Conservation (phyloP, 2,888 invertebrate genomes). For the Cecidostiba fungosa region DNA sequence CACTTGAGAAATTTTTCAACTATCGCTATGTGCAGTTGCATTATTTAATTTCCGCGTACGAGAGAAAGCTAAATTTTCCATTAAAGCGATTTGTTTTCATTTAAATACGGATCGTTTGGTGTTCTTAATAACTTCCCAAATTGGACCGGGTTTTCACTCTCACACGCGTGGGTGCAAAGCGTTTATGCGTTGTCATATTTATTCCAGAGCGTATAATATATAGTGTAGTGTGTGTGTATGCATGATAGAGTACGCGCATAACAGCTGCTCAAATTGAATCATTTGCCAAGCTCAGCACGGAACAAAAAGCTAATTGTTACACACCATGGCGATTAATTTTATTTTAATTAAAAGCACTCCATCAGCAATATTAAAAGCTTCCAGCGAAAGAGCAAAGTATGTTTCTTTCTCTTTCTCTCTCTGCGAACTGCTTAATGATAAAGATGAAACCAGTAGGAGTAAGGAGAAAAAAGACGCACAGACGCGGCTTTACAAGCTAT, state of each 20-base stretch:
- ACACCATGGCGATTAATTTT: constrained; percentile 24
- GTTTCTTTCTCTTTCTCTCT: not conserved
- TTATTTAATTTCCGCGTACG: constrained; percentile 9
- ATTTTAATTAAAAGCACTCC: constrained; percentile 37
- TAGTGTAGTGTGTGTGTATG: no score
- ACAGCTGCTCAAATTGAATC: constrained; percentile 12
- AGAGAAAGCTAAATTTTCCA: constrained; percentile 4
- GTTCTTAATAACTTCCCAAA: not conserved
- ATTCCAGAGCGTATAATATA: not conserved
- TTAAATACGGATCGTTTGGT: not conserved
- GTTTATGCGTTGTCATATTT: constrained; percentile 6
- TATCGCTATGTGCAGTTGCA: not conserved
- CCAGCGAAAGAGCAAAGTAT: not conserved
- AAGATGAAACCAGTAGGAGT: not conserved
- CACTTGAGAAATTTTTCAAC: not conserved
- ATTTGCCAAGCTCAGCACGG: not conserved
- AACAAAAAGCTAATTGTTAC: not conserved
- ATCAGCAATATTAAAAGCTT: not conserved
- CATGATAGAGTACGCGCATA: not conserved
- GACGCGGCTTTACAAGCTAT: not conserved
- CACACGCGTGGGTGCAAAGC: not conserved
- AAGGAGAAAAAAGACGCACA: not conserved
- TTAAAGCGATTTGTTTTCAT: not conserved
- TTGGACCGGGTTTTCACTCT: not conserved
- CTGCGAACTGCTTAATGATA: constrained; percentile 26